Conservation (phyloP, 1,140 invertebrate genomes). For the Scaptomyza pallida region DNA sequence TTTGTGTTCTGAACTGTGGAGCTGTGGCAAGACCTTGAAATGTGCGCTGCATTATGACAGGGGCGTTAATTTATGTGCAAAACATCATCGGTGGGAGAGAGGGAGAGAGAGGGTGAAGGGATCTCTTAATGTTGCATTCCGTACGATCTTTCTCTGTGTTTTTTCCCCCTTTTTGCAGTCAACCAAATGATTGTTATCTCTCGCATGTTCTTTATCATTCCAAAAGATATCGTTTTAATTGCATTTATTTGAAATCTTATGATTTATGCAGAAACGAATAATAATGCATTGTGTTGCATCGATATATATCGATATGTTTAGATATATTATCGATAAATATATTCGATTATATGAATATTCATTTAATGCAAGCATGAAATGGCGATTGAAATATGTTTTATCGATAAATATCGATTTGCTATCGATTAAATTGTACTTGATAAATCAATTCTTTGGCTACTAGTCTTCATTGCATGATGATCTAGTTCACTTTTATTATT, state of each 20-base stretch:
- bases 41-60: conserved; percentile 67
- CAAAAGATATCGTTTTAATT: conserved; percentile 37
- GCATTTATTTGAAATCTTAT: background rate
- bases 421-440: no score
- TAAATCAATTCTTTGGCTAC: no score
- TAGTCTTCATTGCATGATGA: background rate
- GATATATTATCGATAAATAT: no score
- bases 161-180: no score
- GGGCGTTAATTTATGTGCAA: conserved; percentile 77
- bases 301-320: no score
- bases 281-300: no score
- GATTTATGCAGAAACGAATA: no score
- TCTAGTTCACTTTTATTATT: background rate
- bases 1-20: conserved; percentile 24
- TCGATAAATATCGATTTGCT: no score
- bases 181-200: conserved; percentile 43
- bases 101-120: background rate
- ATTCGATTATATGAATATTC: no score
- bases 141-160: background rate
- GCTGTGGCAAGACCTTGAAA: conserved; percentile 70
- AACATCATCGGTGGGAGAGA: background rate
- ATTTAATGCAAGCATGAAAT: no score
- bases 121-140: conserved; percentile 12
- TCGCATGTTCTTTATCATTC: conserved; percentile 2
- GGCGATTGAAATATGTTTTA: no score